Conservation (phyloP, 2,888 invertebrate genomes). For the Cryptocheilus praepositus region DNA sequence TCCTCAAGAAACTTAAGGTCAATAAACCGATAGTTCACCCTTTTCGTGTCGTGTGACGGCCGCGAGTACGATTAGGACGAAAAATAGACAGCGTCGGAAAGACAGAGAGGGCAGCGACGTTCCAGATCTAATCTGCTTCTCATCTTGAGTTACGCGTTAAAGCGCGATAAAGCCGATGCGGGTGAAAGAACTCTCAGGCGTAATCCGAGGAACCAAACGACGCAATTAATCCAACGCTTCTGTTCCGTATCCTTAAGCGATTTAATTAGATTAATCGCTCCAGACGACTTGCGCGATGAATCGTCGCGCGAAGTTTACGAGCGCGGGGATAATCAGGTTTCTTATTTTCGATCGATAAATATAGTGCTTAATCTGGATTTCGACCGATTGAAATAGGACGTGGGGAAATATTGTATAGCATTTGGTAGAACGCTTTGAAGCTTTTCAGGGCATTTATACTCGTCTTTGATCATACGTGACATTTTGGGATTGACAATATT, state of each 20-base stretch:
- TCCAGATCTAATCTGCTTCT: slow-evolving; percentile 20
- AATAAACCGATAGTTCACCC: no score
- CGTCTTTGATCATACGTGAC: no score
- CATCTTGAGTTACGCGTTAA: slow-evolving; percentile 10
- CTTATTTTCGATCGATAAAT: no score
- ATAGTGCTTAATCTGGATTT: no score
- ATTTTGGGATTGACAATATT: no score
- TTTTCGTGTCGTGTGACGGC: neutral
- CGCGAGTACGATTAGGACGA: slow-evolving; percentile 2
- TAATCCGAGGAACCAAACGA: slow-evolving; percentile 5
- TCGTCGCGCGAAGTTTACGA: slow-evolving; percentile 1
- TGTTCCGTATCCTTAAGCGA: slow-evolving; percentile 1
- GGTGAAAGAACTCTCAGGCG: neutral
- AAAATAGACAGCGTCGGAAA: no score
- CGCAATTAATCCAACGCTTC: slow-evolving; percentile 7
- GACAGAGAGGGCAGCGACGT: neutral
- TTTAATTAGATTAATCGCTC: neutral
- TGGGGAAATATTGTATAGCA: no score
- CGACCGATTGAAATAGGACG: no score
- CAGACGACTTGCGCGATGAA: neutral
- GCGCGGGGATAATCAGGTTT: no score
- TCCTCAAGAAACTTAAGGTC: no score
- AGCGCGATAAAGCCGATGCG: neutral
- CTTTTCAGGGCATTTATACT: no score
- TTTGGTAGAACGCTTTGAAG: no score